Evolutionary conservation across 2,888 invertebrate species (phyloP).

Genomic region (Scelioninae gen. 2): DNA sequence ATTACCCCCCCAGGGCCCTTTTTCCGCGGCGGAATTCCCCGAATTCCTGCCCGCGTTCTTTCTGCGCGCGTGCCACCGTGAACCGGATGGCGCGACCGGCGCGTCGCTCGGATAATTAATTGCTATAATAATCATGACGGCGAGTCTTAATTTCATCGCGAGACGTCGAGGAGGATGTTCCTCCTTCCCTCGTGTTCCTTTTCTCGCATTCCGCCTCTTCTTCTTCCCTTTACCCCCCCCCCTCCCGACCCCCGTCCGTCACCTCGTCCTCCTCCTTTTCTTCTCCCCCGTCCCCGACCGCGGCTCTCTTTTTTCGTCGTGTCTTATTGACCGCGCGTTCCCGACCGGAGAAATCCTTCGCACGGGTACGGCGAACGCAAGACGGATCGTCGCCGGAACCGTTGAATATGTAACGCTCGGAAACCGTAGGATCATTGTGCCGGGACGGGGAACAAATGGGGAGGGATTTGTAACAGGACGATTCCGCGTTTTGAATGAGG

Average conservation of each 20-base stretch:
- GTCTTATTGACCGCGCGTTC: slow-evolving; percentile 43
- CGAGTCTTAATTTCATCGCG: slow-evolving; percentile 67
- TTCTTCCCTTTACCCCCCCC: slow-evolving; percentile 15
- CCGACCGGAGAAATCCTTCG: slow-evolving; percentile 29
- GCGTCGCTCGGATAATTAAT: slow-evolving; percentile 67
- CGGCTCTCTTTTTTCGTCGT: slow-evolving; percentile 26
- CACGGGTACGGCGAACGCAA: slow-evolving; percentile 43
- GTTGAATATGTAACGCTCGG: slow-evolving; percentile 55
- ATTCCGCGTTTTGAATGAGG: no score
- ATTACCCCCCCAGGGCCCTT: no score
- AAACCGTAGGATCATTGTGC: slow-evolving; percentile 40
- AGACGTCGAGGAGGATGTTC: slow-evolving; percentile 48
- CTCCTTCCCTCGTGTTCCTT: slow-evolving; percentile 26
- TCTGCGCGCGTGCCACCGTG: slow-evolving; percentile 59
- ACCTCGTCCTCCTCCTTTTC: slow-evolving; percentile 11
- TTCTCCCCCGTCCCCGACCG: slow-evolving; percentile 2
- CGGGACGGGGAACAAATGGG: slow-evolving; percentile 28
- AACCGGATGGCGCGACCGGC: slow-evolving; percentile 66
- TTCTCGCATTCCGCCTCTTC: slow-evolving; percentile 38
- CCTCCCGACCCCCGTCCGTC: slow-evolving; percentile 4
- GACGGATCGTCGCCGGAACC: slow-evolving; percentile 47
- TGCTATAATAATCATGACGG: slow-evolving; percentile 70
- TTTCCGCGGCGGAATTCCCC: slow-evolving; percentile 60
- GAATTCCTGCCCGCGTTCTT: slow-evolving; percentile 62
- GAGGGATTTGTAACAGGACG: slow-evolving; percentile 10